These are phyloP conservation scores for Parauchenoglanis punctatus DNA, from an alignment of 2,797 vertebrate species.

Conservation along the genomic window DNA sequence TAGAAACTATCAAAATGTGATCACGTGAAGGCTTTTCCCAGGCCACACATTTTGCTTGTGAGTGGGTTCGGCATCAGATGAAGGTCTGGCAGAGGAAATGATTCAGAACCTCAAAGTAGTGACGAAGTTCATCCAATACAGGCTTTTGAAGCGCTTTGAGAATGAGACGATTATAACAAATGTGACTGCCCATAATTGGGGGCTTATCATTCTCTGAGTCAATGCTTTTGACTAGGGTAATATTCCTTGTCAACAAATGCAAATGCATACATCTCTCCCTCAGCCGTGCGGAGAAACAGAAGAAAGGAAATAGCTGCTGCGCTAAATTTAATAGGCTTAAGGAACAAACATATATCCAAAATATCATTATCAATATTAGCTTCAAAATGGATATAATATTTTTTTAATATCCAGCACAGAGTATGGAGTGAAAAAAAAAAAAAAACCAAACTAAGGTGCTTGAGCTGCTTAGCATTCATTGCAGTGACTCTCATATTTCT, in stretches of 20 bases:
- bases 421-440: background rate
- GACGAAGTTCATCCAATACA: background rate
- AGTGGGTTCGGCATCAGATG: background rate
- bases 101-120: background rate
- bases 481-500: constrained; percentile 46
- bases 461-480: constrained; percentile 52
- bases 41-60: background rate
- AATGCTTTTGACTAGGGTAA: constrained; percentile 24
- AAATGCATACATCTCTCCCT: background rate
- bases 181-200: constrained; percentile 22
- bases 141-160: background rate
- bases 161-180: constrained; percentile 11
- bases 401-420: constrained; percentile 18
- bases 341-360: background rate
- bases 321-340: constrained; percentile 22
- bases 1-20: background rate
- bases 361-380: background rate
- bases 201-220: constrained; percentile 35
- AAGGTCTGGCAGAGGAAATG: background rate
- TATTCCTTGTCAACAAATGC: background rate
- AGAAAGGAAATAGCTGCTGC: background rate
- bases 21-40: background rate
- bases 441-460: background rate
- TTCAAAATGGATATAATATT: constrained; percentile 13
- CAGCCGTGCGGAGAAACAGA: background rate